These are phyloP conservation scores for Paraplagusia blochii DNA, from an alignment of 2,113 vertebrate genomes.

Conservation along the genomic window DNA sequence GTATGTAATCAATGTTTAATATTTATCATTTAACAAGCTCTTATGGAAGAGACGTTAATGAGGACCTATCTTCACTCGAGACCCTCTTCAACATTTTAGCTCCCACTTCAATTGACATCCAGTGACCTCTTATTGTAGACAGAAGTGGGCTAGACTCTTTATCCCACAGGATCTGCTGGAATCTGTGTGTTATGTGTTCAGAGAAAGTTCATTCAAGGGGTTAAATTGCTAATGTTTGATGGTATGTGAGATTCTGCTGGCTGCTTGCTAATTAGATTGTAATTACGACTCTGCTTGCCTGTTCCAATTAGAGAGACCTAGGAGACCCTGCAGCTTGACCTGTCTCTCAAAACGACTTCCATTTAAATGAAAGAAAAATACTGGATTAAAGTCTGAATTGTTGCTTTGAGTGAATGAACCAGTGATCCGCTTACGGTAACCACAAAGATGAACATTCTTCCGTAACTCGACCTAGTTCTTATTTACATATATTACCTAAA, in stretches of 20 bases:
- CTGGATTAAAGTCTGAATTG: constrained; percentile 52
- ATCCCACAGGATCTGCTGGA: constrained; percentile 31
- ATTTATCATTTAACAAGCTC: constrained; percentile 61
- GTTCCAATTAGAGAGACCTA: constrained; percentile 75
- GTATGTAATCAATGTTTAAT: constrained; percentile 68
- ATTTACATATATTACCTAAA: no score
- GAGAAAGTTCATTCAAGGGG: constrained; percentile 49
- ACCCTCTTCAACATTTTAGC: constrained; percentile 48
- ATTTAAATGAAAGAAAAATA: constrained; percentile 64
- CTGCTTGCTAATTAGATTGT: constrained; percentile 77
- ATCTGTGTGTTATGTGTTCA: constrained; percentile 51
- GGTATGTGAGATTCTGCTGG: constrained; percentile 69
- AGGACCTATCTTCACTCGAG: constrained; percentile 57
- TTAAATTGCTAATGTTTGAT: constrained; percentile 77
- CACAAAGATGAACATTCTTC: constrained; percentile 12
- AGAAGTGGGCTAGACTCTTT: constrained; percentile 37
- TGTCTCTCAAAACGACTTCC: constrained; percentile 71
- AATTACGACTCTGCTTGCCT: constrained; percentile 74
- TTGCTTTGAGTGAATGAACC: constrained; percentile 46
- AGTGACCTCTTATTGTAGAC: constrained; percentile 51
- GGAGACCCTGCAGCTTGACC: constrained; percentile 62
- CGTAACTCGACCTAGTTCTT: constrained; percentile 1
- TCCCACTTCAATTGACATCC: constrained; percentile 54
- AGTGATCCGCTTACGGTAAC: constrained; percentile 37
- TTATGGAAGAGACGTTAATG: constrained; percentile 54